These are phyloP conservation scores for Probosciger aterrimus DNA, from an alignment of 2,113 vertebrate genomes.

Conservation along the genomic window DNA sequence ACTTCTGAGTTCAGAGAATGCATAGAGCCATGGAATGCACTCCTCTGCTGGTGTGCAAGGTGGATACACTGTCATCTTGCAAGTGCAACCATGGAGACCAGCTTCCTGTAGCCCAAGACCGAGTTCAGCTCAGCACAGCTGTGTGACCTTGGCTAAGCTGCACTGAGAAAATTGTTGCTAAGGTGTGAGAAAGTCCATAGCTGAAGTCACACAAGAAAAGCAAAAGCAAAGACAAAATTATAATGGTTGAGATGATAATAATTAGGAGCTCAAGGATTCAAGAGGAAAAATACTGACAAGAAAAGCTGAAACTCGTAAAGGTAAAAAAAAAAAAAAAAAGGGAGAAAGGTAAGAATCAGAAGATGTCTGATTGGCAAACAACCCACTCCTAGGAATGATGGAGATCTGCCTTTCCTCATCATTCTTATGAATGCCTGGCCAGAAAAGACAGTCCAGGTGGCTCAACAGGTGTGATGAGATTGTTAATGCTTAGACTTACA, in stretches of 20 bases:
- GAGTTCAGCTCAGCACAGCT: background rate
- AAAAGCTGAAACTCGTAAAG: background rate
- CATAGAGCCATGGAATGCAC: background rate
- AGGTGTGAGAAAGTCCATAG: background rate
- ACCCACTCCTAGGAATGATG: background rate
- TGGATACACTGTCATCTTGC: background rate
- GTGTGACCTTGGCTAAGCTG: background rate
- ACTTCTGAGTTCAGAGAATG: background rate
- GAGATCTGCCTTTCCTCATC: background rate
- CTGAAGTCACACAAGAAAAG: background rate
- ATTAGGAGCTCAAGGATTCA: background rate
- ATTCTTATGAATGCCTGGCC: background rate
- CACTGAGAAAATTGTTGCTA: background rate
- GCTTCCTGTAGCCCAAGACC: background rate
- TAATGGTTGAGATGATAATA: background rate
- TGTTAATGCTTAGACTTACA: background rate
- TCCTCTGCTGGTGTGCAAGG: background rate
- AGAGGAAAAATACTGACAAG: background rate
- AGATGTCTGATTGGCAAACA: background rate
- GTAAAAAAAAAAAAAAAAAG: fast-evolving
- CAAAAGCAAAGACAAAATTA: background rate
- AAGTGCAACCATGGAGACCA: background rate
- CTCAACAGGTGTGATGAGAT: fast-evolving
- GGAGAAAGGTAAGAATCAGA: background rate
- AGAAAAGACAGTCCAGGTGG: background rate